Evolutionary conservation across 2,888 invertebrate species (phyloP), one percentile per base, ranked within the genome.

Genomic region (Myathropa florea): DNA sequence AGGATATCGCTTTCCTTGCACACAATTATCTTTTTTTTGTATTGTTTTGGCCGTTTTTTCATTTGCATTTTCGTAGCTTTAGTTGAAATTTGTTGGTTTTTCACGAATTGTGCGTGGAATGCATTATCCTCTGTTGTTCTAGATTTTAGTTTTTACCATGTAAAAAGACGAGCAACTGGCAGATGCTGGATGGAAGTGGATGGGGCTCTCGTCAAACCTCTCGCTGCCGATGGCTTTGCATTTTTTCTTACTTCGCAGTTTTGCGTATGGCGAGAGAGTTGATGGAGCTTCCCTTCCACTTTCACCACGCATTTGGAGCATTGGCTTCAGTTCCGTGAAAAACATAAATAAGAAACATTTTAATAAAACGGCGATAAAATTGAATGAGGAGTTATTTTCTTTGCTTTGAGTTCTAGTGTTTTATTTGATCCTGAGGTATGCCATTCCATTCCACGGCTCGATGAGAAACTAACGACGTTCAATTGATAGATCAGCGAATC

Each of bases 61-160:
- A 28, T 21, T 75, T 86, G 83, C 75, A 86, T 83, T 86, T 82
- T 77, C 46, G 63, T 75, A 72, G 80, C 24, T 12, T 71, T 78
- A 78, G 57, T 71, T 26, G 23, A 70, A 61, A 78, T 88, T 82
- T 88, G 88, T 88, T 89, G 88, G 87, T 89, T 89, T 89, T 89
- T 89, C 89, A 89, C 87, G 77, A 83, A 85, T 88, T 88, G 88
- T 77, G 60, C 72, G 80, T 83, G 88, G 84, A 82, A 83, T 89
- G 88, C 88, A 85, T 88, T 89, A 67, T 75, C 72, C 68, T 80
- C 64, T 65, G 86, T 73, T 76, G 87, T 70, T 72, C 30, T 76
- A 76, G 76, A 46, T 83, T 87, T 85, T 80, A 80, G 83, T 83
- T 87, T 79, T 83, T 83, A 83, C 79, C 71, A 83, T 83, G 87